Evolutionary conservation across 1,140 invertebrate species (phyloP).

Genomic region (Drosophila rufa): DNA sequence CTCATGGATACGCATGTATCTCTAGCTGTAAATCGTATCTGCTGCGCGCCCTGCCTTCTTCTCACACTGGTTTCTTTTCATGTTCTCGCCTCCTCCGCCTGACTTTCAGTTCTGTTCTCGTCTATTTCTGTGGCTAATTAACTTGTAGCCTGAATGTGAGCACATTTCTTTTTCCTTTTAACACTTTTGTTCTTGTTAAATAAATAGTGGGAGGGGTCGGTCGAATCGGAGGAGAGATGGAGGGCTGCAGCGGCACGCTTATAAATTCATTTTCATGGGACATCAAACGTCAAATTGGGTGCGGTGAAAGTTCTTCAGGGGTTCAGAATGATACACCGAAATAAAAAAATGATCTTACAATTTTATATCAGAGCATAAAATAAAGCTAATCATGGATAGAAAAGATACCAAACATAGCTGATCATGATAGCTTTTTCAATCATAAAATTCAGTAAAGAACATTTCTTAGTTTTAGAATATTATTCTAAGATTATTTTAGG

Average conservation of each 20-base stretch:
- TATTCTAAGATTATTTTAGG: no score
- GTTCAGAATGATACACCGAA: neutral
- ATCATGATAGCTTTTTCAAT: neutral
- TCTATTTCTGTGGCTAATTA: constrained; percentile 76
- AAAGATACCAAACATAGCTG: no score
- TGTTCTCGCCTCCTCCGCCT: constrained; percentile 39
- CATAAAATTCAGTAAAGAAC: neutral
- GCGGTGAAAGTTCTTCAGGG: constrained; percentile 67
- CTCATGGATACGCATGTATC: constrained; percentile 55
- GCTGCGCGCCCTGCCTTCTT: neutral
- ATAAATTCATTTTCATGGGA: constrained; percentile 61
- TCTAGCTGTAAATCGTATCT: constrained; percentile 55
- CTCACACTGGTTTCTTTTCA: constrained; percentile 51
- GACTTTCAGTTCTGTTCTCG: constrained; percentile 9
- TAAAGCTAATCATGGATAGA: no score
- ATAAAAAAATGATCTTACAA: neutral
- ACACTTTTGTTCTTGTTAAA: constrained; percentile 68
- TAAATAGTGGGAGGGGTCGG: constrained; percentile 17
- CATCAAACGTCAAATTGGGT: constrained; percentile 61
- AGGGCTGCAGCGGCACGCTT: constrained; percentile 52
- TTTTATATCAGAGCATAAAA: no score
- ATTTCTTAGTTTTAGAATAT: no score
- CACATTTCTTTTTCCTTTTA: constrained; percentile 69
- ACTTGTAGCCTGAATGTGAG: constrained; percentile 75
- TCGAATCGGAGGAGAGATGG: neutral